Conservation (phyloP, 2,888 invertebrate genomes). For the Lordiphosa fenestrarum region DNA sequence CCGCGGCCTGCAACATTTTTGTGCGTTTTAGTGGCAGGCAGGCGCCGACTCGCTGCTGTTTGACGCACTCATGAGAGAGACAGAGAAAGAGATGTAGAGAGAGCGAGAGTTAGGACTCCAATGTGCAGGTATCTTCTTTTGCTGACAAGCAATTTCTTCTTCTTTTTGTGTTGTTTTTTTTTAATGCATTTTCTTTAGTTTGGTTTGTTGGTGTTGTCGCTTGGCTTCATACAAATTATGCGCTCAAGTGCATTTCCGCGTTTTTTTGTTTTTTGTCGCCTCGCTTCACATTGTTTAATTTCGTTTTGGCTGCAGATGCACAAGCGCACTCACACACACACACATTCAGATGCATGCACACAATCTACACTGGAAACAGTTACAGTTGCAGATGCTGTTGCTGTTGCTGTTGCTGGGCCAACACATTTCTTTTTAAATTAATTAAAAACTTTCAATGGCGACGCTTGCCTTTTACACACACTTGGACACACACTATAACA, state of each 20-base stretch:
- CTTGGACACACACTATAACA: not conserved
- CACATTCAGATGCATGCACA: no score
- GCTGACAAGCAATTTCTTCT: conserved; percentile 53
- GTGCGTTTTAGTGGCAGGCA: conserved; percentile 35
- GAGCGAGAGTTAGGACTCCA: conserved; percentile 16
- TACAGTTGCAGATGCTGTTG: conserved; percentile 28
- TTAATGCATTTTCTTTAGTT: conserved; percentile 22
- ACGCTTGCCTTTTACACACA: not conserved
- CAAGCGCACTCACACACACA: no score
- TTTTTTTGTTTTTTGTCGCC: conserved; percentile 37
- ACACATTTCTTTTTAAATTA: conserved; percentile 16
- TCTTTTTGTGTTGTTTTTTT: conserved; percentile 28
- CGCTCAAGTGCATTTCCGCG: conserved; percentile 72
- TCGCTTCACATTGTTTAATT: conserved; percentile 29
- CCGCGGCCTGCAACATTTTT: conserved; percentile 68
- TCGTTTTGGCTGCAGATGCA: conserved; percentile 37
- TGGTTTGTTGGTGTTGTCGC: conserved; percentile 36
- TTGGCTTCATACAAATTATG: conserved; percentile 65
- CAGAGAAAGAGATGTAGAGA: conserved; percentile 19
- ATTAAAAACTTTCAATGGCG: conserved; percentile 6
- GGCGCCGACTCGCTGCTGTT: conserved; percentile 39
- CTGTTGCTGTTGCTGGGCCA: conserved; percentile 22
- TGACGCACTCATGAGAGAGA: conserved; percentile 21
- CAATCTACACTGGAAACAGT: not conserved
- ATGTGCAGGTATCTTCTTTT: conserved; percentile 35